Base-by-base conservation (phyloP, 2,888 invertebrate species). In the Melikaiella ostensackeni region DNA sequence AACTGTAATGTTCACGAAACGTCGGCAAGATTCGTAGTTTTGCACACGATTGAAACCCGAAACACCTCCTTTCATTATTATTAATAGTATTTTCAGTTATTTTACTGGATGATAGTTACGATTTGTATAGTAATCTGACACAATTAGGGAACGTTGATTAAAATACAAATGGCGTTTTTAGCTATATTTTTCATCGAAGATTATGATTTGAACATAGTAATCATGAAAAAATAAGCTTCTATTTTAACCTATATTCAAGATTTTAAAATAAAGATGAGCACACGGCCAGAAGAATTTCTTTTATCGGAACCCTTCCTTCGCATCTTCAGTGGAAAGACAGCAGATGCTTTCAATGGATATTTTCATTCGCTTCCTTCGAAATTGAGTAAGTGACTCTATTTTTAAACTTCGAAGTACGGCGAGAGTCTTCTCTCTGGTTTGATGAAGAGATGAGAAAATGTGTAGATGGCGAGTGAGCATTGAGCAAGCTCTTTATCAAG, bases 311-410 rank as follows among this genome's bases (percentile, higher is more conserved):
- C 35, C 38, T 63, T 75, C 50, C 33, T 77, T 74, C 63, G 76
- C 81, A 74, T 75, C 75, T 75, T 74, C 74, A 75, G 78, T 80
- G 70, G 75, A 82, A 79, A 79, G 79, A 77, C 76, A 46, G 38
- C 30, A 8, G 66, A 42, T 27, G 46, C 27, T 30, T 66, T 66
- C 30, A 76, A 76, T 62, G 11, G 80, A 77, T 81, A 81, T 80
- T 81, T 81, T 63, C 76, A 81, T 81, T 77, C 77, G 79, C 76
- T 81, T 81, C 81, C 80, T 78, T 70, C 74, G 77, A 74, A 79
- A 76, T 75, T 46, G 66, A 70, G 57, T 38, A 61, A 66, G 70
- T 64, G 57, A 50, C 66, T 76, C 80, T 81, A 81, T 81, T 81
- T 80, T 81, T 80, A 76, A 81, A 77, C 27, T 27, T 46, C n/a